Conservation (phyloP, 2,888 invertebrate genomes). For the Drosophila neonasuta region DNA sequence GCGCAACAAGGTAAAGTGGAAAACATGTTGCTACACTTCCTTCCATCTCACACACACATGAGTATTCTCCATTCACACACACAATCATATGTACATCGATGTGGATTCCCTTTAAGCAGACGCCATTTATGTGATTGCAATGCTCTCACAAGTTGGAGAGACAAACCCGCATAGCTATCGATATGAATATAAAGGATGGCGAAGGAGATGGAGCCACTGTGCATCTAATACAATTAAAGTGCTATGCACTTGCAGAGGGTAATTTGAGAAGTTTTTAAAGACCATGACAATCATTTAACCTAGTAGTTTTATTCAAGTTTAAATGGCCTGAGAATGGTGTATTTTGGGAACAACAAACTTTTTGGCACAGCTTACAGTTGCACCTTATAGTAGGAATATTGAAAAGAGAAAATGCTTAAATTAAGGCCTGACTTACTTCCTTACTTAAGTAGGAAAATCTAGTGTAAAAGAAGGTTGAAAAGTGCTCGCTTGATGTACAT, state of each 20-base stretch:
- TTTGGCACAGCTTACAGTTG: background rate
- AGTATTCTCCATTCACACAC: background rate
- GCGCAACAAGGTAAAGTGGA: conserved; percentile 44
- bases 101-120: conserved; percentile 48
- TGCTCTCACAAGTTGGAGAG: conserved; percentile 27
- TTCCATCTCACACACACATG: background rate
- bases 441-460: background rate
- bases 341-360: background rate
- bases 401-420: background rate
- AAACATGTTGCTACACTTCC: conserved; percentile 11
- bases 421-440: background rate
- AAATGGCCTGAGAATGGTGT: background rate
- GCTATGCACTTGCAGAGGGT: conserved; percentile 7
- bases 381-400: background rate
- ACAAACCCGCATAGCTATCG: conserved; percentile 8
- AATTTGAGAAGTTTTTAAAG: conserved; percentile 8
- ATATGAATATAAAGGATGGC: background rate
- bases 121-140: conserved; percentile 67
- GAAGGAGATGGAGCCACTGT: conserved; percentile 1
- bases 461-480: background rate
- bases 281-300: background rate
- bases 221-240: conserved; percentile 41
- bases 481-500: background rate
- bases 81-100: conserved; percentile 22
- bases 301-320: background rate